Conservation (phyloP, 2,888 invertebrate species). For the Dryomyza anilis region DNA sequence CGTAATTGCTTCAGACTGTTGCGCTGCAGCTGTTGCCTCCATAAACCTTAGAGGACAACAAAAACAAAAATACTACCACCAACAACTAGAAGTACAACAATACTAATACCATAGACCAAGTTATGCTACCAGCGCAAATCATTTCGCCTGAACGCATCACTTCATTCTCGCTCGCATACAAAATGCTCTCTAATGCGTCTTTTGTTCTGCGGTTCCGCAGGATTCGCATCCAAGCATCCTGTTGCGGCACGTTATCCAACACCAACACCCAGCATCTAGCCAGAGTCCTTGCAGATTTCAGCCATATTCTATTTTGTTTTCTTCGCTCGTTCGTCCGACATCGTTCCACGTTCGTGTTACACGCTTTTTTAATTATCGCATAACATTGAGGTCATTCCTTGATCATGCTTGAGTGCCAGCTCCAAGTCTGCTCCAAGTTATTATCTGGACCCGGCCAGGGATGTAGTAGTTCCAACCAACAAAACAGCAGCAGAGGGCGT, state of each 20-base stretch:
- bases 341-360: too few relatives aligned
- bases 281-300: too few relatives aligned
- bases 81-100: not conserved
- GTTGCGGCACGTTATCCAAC: not conserved
- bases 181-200: slow-evolving; percentile 10
- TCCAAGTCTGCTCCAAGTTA: not conserved
- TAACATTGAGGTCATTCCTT: slow-evolving; percentile 7
- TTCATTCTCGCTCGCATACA: slow-evolving; percentile 2
- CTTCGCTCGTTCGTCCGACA: too few relatives aligned
- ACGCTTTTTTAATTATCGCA: slow-evolving; percentile 18
- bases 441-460: not conserved
- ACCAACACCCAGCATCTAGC: not conserved
- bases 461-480: not conserved
- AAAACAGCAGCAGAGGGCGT: not conserved
- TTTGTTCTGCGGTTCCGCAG: slow-evolving; percentile 14
- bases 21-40: not conserved
- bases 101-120: not conserved
- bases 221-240: not conserved
- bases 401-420: slow-evolving; percentile 10
- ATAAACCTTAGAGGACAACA: slow-evolving; percentile 7
- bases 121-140: slow-evolving; percentile 7
- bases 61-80: not conserved
- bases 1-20: not conserved
- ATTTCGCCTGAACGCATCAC: slow-evolving; percentile 6
- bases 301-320: too few relatives aligned